These are phyloP conservation scores for Morelia viridis DNA, from an alignment of 2,797 vertebrate genomes.

Conservation along the genomic window DNA sequence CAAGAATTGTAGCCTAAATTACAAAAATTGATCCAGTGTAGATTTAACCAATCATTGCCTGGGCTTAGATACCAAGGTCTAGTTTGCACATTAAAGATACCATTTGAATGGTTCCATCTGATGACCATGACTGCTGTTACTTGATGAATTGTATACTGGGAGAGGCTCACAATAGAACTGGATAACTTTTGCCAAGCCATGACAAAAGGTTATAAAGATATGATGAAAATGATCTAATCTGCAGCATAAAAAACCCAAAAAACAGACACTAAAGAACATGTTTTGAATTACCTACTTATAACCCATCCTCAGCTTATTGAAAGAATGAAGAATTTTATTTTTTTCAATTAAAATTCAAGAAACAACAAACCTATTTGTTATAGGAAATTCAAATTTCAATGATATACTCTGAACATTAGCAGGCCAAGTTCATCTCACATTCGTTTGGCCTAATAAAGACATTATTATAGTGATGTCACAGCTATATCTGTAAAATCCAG, in stretches of 20 bases:
- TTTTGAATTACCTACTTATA: not conserved
- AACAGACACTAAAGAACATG: too few relatives aligned
- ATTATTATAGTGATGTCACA: not conserved
- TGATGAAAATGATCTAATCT: not conserved
- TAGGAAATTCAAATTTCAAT: not conserved
- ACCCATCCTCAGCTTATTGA: not conserved
- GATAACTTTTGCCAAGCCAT: not conserved
- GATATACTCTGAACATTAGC: not conserved
- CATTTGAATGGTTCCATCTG: not conserved
- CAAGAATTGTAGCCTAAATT: not conserved
- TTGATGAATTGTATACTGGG: not conserved
- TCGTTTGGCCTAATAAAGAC: not conserved
- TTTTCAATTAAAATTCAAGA: not conserved
- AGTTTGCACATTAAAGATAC: not conserved
- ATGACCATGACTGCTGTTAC: not conserved
- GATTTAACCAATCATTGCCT: conserved; percentile 22
- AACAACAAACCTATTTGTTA: not conserved
- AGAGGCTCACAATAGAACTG: not conserved
- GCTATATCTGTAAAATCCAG: too few relatives aligned
- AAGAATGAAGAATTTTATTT: not conserved
- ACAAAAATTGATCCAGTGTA: conserved; percentile 22
- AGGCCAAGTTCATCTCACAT: not conserved
- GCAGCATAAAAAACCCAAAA: not conserved
- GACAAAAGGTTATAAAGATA: not conserved
- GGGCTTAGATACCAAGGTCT: conserved; percentile 12